phyloP scores from a whole-genome alignment of 2,113 vertebrate genomes.

The Pithys albifrons region DNA sequence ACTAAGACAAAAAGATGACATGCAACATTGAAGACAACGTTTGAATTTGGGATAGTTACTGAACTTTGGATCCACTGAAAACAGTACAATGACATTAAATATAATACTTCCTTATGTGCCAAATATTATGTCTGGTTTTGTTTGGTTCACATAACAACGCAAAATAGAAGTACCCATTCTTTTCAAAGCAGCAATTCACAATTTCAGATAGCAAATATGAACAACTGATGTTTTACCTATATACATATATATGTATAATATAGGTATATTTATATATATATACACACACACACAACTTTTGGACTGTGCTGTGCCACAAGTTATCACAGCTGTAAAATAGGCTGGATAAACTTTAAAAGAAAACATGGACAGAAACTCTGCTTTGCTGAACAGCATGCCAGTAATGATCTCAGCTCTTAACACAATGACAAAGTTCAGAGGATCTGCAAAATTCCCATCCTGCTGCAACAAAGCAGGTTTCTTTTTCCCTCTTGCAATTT shows the following conservation, averaged over 20 bases:
- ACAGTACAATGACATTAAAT: neutral
- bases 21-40: neutral
- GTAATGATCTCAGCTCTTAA: constrained; percentile 3
- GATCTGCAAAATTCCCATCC: neutral
- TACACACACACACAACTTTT: neutral
- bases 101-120: neutral
- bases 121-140: neutral
- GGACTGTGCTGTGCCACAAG: neutral
- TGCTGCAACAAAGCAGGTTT: neutral
- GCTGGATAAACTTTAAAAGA: constrained; percentile 20
- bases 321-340: constrained; percentile 8
- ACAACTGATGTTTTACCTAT: neutral
- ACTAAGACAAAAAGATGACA: neutral
- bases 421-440: neutral
- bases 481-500: neutral
- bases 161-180: neutral
- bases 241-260: too few relatives aligned
- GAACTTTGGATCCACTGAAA: neutral
- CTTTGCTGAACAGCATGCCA: neutral
- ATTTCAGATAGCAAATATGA: neutral
- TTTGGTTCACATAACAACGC: neutral
- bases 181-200: neutral
- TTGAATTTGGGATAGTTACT: neutral
- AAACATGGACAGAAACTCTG: neutral
- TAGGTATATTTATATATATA: too few relatives aligned